These are phyloP conservation scores for Megalopta genalis DNA, from an alignment of 1,140 invertebrate genomes.

Conservation along the genomic window DNA sequence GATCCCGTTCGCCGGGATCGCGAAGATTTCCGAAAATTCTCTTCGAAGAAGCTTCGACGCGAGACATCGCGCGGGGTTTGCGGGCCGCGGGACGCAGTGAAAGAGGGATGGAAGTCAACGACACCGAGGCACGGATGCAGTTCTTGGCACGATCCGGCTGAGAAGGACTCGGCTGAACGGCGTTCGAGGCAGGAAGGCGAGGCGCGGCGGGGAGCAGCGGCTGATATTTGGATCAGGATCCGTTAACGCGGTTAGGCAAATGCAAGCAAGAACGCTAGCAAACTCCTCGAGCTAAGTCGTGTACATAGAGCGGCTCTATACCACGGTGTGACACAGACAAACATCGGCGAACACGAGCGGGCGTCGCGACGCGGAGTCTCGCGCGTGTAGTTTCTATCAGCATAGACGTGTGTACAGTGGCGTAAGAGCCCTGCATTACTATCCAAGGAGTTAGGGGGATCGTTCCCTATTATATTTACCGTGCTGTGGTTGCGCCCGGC, in stretches of 20 bases:
- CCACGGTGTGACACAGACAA: slow-evolving; percentile 1
- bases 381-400: slow-evolving; percentile 46
- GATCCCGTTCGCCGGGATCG: too few relatives aligned
- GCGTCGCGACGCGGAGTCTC: slow-evolving; percentile 17
- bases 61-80: too few relatives aligned
- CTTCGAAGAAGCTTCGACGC: too few relatives aligned
- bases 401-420: slow-evolving; percentile 36
- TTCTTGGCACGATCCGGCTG: slow-evolving; percentile 40
- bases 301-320: slow-evolving; percentile 49
- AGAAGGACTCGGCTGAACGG: neutral
- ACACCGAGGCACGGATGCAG: neutral
- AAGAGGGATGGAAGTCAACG: neutral
- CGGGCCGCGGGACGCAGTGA: too few relatives aligned
- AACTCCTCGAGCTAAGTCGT: slow-evolving; percentile 61
- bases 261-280: slow-evolving; percentile 59
- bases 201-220: neutral
- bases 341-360: neutral
- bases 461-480: slow-evolving; percentile 6
- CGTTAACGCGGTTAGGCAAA: slow-evolving; percentile 69
- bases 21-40: too few relatives aligned
- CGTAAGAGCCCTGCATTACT: slow-evolving; percentile 24
- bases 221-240: slow-evolving; percentile 67
- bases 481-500: neutral
- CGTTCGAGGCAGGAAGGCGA: slow-evolving; percentile 6
- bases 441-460: neutral